Conservation (phyloP, 2,797 vertebrate genomes). For the Monodelphis domestica region DNA sequence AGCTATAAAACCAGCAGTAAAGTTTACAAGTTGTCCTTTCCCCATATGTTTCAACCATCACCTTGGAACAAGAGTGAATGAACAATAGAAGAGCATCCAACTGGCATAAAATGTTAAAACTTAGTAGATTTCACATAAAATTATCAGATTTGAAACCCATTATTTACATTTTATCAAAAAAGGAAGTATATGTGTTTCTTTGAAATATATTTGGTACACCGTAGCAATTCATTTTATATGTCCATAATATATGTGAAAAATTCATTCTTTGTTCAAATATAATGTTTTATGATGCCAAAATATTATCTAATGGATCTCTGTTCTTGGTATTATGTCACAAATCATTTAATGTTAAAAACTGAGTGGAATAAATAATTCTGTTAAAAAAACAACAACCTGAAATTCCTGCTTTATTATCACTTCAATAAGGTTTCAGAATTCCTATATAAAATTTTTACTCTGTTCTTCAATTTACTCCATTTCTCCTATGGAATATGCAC, state of each 20-base stretch:
- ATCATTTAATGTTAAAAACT: neutral
- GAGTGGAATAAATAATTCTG: neutral
- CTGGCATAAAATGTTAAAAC: neutral
- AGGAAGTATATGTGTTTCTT: neutral
- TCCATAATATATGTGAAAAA: neutral
- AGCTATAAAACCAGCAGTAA: neutral
- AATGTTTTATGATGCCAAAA: neutral
- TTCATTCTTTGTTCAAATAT: neutral
- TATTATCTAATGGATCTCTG: neutral
- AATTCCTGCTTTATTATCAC: constrained; percentile 40
- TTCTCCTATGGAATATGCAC: neutral
- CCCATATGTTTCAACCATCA: neutral
- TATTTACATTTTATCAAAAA: constrained; percentile 11
- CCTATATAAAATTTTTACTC: neutral
- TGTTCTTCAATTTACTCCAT: constrained; percentile 3
- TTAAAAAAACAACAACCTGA: constrained; percentile 7
- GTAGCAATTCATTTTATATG: neutral
- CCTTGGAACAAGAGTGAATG: neutral
- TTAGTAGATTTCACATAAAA: neutral
- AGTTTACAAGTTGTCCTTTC: constrained; percentile 8
- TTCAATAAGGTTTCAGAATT: neutral
- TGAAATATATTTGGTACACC: constrained; percentile 17
- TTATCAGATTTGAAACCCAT: neutral
- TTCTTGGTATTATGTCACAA: neutral
- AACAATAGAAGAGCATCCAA: neutral